These are phyloP conservation scores for Pygoscelis antarcticus DNA, from an alignment of 2,113 vertebrate genomes.

Conservation along the genomic window DNA sequence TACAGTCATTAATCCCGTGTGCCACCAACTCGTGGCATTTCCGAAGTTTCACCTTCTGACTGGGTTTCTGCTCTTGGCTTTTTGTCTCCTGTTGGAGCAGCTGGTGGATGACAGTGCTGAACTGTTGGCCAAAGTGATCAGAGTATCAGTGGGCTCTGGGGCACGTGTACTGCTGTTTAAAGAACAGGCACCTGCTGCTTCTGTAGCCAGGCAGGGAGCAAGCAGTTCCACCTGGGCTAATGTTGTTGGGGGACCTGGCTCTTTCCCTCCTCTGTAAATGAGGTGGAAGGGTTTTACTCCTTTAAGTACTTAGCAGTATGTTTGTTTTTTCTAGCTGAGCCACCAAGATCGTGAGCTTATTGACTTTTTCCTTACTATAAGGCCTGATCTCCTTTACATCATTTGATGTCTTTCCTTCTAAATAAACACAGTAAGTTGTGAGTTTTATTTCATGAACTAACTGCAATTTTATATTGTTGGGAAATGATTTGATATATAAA, in stretches of 20 bases:
- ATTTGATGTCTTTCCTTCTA: not conserved
- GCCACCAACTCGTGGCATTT: too few relatives aligned
- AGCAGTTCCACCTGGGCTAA: not conserved
- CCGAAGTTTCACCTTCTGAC: not conserved
- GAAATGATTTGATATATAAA: not conserved
- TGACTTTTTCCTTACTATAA: too few relatives aligned
- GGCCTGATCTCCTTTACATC: not conserved
- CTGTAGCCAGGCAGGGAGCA: not conserved
- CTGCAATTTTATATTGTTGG: not conserved
- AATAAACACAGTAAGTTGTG: not conserved
- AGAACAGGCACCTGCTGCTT: not conserved
- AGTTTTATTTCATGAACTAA: not conserved
- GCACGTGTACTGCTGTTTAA: not conserved
- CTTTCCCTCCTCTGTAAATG: not conserved
- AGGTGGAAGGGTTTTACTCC: not conserved
- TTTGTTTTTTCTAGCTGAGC: not conserved
- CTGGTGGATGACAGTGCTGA: too few relatives aligned
- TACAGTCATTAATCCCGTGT: too few relatives aligned
- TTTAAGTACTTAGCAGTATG: too few relatives aligned
- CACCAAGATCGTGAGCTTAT: not conserved
- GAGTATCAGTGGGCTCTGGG: not conserved
- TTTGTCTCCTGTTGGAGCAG: not conserved
- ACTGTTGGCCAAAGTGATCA: accelerated
- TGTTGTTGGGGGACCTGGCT: not conserved
- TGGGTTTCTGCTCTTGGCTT: not conserved